Evolutionary conservation across 2,113 vertebrate genomes (phyloP).

Genomic region (Phalacrocorax aristotelis): DNA sequence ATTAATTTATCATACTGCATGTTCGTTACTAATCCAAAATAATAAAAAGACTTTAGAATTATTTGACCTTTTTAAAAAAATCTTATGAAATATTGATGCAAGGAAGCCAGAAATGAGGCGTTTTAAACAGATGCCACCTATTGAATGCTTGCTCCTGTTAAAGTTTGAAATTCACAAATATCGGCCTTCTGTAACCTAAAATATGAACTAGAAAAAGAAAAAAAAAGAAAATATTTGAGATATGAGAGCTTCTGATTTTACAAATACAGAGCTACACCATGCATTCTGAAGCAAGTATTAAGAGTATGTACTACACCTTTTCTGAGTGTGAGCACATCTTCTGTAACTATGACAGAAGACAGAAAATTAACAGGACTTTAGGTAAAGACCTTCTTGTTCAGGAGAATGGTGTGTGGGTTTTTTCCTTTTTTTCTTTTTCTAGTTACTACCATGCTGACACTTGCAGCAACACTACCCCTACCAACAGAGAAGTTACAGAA

Average conservation of each 20-base stretch:
- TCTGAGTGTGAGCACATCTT: neutral
- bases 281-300: neutral
- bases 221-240: neutral
- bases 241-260: neutral
- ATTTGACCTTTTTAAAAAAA: neutral
- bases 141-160: neutral
- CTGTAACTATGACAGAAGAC: neutral
- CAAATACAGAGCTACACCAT: neutral
- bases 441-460: neutral
- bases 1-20: neutral
- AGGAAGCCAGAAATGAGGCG: neutral
- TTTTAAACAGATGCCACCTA: neutral
- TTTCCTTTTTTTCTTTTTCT: neutral
- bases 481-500: neutral
- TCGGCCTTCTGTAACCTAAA: neutral
- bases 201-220: neutral
- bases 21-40: neutral
- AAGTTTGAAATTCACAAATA: neutral
- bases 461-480: neutral
- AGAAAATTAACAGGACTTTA: neutral
- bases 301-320: neutral
- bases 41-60: neutral
- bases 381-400: neutral
- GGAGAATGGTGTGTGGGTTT: rapidly evolving
- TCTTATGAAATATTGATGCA: neutral